A percentile compares a stretch with the other conserved stretches of the same genome.
Conservation (phyloP, 1,140 invertebrate species). For the Telenomus remus region DNA sequence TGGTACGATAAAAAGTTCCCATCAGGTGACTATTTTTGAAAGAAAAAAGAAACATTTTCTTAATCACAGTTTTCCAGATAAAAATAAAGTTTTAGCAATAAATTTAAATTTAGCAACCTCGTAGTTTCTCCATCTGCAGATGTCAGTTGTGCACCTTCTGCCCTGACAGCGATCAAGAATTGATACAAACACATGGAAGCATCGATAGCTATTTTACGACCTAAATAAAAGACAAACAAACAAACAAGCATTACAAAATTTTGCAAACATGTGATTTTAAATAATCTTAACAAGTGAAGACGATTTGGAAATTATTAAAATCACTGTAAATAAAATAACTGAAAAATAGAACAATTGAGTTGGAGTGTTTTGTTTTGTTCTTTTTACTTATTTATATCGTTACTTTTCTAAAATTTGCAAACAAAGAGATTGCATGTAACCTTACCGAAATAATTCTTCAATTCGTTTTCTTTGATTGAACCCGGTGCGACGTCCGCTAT, state of each 20-base stretch:
- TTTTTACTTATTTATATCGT: background rate
- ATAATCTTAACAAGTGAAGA: background rate
- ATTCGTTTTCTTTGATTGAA: constrained; percentile 95
- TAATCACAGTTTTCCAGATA: too few species aligned
- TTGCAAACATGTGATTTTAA: background rate
- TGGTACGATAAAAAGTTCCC: constrained; percentile 98
- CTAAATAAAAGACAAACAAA: constrained; percentile 74
- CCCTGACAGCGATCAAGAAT: constrained; percentile 97
- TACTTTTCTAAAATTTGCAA: background rate
- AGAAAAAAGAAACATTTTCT: constrained; percentile 9
- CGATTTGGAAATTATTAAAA: background rate
- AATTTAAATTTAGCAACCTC: constrained; percentile 74
- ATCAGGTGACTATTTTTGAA: constrained; percentile 86
- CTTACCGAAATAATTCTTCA: constrained; percentile 97
- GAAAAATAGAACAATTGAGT: too few species aligned
- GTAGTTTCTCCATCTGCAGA: constrained; percentile 97
- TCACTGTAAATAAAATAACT: background rate
- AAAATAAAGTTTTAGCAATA: too few species aligned
- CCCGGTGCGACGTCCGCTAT: constrained; percentile 94
- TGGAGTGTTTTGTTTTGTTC: background rate
- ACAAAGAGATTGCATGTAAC: constrained; percentile 1
- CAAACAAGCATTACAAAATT: background rate
- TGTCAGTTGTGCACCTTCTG: constrained; percentile 93
- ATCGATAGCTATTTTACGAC: constrained; percentile 98
- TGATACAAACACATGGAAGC: constrained; percentile 99